Evolutionary conservation across 2,797 vertebrate species (phyloP), one percentile per base, ranked within the genome.

Genomic region (Allobates femoralis): DNA sequence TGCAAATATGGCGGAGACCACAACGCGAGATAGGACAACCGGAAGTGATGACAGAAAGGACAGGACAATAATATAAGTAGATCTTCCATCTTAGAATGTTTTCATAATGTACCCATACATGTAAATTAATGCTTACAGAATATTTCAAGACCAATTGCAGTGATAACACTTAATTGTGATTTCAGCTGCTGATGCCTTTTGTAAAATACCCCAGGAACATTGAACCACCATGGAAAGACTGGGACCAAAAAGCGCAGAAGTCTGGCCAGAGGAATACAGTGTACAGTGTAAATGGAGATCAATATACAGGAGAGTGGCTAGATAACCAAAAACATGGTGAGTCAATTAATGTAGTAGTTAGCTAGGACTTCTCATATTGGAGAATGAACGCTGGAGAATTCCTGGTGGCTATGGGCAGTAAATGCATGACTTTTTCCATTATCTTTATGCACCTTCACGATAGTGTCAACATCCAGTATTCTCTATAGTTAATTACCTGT

Each of bases 291-390:
- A 95, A 90, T 46, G 97, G 97, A 0, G 93, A 98, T 86, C 82
- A 92, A 30, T 99, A 99, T 21, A 95, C 92, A 0, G 98, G 98
- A 23, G 96, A 98, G 79, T 99, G 98, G 98, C 91, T 93, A 87
- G 89, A 97, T 90, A 95, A 97, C 90, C 82, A 94, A 85, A 98
- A 95, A 88, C 98, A 99, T 0, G 98, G 98, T 99, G 91, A 95
- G 89, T 37, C 28, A 15, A 69, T 0, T 21, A 2, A 69, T 21
- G 32, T 12, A 71, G 21, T 14, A n/a, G 34, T 46, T 67, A 34
- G 18, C 32, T 28, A 62, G 32, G 2, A 67, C 23, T 60, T n/a
- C 23, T 62, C 60, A 14, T 26, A 62, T 28, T 62, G 12, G n/a
- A 62, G 26, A 46, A 46, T 46, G 41, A 46, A 5, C 10, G 41